Evolutionary conservation across 2,888 invertebrate species (phyloP), one percentile per base, ranked within the genome.

Genomic region (Limnephilus auricula): DNA sequence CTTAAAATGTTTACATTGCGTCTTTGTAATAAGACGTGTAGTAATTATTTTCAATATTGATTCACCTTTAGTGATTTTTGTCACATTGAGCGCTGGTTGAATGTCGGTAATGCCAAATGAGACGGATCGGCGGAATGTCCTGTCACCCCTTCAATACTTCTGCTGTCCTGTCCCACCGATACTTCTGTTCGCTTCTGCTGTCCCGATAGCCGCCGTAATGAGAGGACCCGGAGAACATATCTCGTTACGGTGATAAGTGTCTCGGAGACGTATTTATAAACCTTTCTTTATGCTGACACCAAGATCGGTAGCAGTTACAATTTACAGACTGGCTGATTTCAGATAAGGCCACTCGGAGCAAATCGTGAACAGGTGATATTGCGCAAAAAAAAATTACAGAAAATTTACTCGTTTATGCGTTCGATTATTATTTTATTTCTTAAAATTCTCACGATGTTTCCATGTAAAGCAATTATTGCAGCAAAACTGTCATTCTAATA

Each of bases 221-320:
- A 90, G 90, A 86, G 83, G 65, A 87, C 37, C 89, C 32, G 90
- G 83, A 89, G 87, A 87, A 91, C 79, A 89, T 89, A 91, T 90
- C 91, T 92, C 86, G 90, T 90, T 89, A 90, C 88, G 89, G 91
- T 87, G 90, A 91, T 90, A 91, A 89, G 89, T 92, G 83, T 79
- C 84, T 30, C 83, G 15, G 83, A 50, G 31, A 90, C 90, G 83
- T 90, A 82, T 90, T 79, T 90, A 90, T 90, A 50, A 84, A 84
- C 84, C 84, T 25, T 84, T n/a, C 25, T 84, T 85, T 85, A 85
- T 45, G 37, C 37, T n/a, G 84, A 30, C 30, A 40, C 84, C 84
- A 25, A 40, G 84, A 40, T 85, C 12, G 82, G 82, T 82, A 32
- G 34, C 34, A 82, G 32, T 82, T 82, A 82, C 82, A 65, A 25